Evolutionary conservation across 2,888 invertebrate species (phyloP).

Genomic region (Agrilus biguttatus): DNA sequence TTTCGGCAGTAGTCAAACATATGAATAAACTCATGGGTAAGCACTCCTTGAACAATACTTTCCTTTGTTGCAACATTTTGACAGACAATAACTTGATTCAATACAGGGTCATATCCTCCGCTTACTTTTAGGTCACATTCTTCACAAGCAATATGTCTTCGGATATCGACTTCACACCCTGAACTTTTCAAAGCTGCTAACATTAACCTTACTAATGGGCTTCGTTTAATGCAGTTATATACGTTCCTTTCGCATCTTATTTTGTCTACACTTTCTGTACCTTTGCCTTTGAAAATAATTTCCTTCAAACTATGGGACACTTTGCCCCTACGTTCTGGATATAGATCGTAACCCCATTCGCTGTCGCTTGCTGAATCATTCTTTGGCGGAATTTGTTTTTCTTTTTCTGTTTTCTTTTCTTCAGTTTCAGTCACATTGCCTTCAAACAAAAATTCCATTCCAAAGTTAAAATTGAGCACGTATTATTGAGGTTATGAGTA

Average conservation of each 20-base stretch:
- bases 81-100: constrained; percentile 83
- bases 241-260: constrained; percentile 71
- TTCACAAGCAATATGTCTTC: constrained; percentile 86
- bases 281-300: constrained; percentile 48
- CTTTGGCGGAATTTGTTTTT: neutral
- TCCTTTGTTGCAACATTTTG: constrained; percentile 64
- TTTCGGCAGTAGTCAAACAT: constrained; percentile 92
- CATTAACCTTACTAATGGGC: constrained; percentile 73
- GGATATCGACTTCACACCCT: constrained; percentile 68
- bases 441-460: neutral
- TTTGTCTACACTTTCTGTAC: constrained; percentile 54
- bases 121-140: constrained; percentile 69
- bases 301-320: constrained; percentile 35
- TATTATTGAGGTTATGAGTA: too few relatives aligned
- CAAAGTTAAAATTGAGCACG: neutral
- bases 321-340: constrained; percentile 64
- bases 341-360: constrained; percentile 65
- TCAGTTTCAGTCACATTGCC: neutral
- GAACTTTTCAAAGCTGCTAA: constrained; percentile 67
- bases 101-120: constrained; percentile 78
- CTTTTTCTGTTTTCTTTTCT: neutral
- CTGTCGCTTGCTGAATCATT: constrained; percentile 5
- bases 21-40: constrained; percentile 89
- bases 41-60: constrained; percentile 61
- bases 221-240: constrained; percentile 56